A percentile compares a stretch with the other conserved stretches of the same genome.
phyloP scores from a whole-genome alignment of 2,888 invertebrate genomes.

The Campopleginae sp. region DNA sequence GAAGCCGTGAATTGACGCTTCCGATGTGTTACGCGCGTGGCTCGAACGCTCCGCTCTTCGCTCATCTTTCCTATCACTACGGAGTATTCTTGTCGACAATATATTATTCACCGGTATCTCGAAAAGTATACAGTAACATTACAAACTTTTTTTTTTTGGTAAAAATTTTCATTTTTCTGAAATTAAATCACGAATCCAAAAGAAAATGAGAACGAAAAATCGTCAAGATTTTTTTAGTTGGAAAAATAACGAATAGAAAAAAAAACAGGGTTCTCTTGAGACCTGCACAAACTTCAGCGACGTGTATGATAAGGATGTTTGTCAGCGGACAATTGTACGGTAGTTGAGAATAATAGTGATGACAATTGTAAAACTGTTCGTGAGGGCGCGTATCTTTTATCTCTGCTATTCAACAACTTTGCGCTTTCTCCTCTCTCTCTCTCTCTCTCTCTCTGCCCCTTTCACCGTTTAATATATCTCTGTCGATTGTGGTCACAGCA shows the following conservation, averaged over 20 bases:
- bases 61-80: slow-evolving; percentile 54
- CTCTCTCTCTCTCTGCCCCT: not conserved
- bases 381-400: slow-evolving; percentile 3
- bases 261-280: too few relatives aligned
- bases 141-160: not conserved
- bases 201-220: too few relatives aligned
- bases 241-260: too few relatives aligned
- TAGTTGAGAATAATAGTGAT: not conserved
- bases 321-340: slow-evolving; percentile 3
- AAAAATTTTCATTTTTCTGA: not conserved
- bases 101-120: not conserved
- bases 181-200: not conserved
- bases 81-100: slow-evolving; percentile 41
- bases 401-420: slow-evolving; percentile 1
- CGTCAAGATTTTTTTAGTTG: too few relatives aligned
- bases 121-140: not conserved
- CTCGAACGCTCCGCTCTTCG: slow-evolving; percentile 52
- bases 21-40: slow-evolving; percentile 68
- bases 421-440: not conserved
- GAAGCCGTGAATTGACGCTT: slow-evolving; percentile 78
- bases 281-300: too few relatives aligned
- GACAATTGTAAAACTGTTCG: not conserved
- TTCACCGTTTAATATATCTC: not conserved
- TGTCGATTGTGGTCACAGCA: not conserved
- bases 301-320: not conserved